These are phyloP conservation scores for Brachionus manjavacas DNA, from an alignment of 1,140 invertebrate genomes.

Conservation along the genomic window DNA sequence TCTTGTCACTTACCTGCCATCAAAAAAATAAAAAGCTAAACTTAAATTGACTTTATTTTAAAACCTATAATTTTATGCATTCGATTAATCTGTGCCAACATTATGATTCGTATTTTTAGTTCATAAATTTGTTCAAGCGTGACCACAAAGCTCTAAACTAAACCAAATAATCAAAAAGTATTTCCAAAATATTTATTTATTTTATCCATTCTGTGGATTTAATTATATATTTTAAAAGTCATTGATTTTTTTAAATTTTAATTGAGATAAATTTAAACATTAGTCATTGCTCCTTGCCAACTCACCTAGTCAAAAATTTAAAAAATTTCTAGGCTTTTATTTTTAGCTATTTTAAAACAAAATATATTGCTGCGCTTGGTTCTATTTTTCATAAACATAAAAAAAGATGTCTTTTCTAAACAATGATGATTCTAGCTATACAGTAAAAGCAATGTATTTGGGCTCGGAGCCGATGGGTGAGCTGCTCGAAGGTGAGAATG, in stretches of 20 bases:
- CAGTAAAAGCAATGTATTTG: slow-evolving; percentile 19
- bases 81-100: not conserved
- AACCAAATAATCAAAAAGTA: not conserved
- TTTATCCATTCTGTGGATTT: not conserved
- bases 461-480: slow-evolving; percentile 38
- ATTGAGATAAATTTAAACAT: not conserved
- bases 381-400: not conserved
- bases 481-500: slow-evolving; percentile 14
- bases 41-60: not conserved
- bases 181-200: not conserved
- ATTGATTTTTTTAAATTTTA: not conserved
- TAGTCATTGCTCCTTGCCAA: not conserved
- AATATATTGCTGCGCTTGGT: not conserved
- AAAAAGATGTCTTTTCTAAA: slow-evolving; percentile 26
- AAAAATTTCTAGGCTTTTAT: not conserved
- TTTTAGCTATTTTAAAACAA: not conserved
- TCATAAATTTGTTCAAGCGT: not conserved
- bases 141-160: not conserved
- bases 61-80: not conserved
- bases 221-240: not conserved
- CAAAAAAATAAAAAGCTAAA: no score
- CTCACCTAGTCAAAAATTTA: not conserved
- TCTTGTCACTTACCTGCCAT: not conserved
- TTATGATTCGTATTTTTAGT: not conserved
- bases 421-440: not conserved